These are phyloP conservation scores for Thunnus albacares DNA, from an alignment of 2,797 vertebrate species.

Conservation along the genomic window DNA sequence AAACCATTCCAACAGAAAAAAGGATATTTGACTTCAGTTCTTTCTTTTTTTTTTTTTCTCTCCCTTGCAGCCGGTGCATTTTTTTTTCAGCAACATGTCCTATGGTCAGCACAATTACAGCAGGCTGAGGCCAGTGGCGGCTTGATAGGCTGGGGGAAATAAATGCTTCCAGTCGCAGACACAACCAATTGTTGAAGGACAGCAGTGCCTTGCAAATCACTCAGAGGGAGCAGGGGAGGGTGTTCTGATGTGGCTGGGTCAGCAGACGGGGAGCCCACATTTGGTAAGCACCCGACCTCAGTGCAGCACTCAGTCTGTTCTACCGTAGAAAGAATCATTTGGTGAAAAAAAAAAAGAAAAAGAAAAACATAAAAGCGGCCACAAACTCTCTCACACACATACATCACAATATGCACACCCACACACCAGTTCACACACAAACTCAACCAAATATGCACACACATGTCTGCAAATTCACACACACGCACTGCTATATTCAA, in stretches of 20 bases:
- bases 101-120: conserved; percentile 75
- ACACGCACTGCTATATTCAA: conserved; percentile 24
- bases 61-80: conserved; percentile 56
- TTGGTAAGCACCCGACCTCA: not conserved
- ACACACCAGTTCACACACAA: not conserved
- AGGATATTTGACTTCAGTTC: conserved; percentile 27
- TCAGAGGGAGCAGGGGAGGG: conserved; percentile 36
- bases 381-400: not conserved
- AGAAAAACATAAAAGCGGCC: not conserved
- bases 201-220: conserved; percentile 61
- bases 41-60: not conserved
- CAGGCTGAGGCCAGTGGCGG: conserved; percentile 47
- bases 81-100: conserved; percentile 49
- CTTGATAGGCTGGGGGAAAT: conserved; percentile 62
- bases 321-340: conserved; percentile 11
- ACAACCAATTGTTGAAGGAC: conserved; percentile 74
- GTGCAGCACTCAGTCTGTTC: conserved; percentile 24
- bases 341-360: not conserved
- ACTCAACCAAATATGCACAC: conserved; percentile 5
- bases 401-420: not conserved
- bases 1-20: not conserved
- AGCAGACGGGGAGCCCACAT: conserved; percentile 44
- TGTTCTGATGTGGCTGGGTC: conserved; percentile 49
- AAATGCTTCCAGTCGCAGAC: conserved; percentile 61
- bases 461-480: not conserved